Evolutionary conservation across 2,113 vertebrate species (phyloP).

Genomic region (Pyrgilauda ruficollis): DNA sequence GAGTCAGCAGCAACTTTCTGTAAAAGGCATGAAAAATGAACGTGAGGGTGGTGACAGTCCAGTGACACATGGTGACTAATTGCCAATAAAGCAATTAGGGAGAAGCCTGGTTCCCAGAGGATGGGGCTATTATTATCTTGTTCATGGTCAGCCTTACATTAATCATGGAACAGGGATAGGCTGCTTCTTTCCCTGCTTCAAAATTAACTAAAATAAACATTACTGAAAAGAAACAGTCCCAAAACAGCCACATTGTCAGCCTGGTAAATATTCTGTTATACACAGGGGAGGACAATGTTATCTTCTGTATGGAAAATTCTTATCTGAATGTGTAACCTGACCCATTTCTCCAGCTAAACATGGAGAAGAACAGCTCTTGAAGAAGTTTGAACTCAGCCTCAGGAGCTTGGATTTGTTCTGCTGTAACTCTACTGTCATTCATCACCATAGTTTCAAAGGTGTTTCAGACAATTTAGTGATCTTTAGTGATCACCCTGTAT

Average conservation of each 20-base stretch:
- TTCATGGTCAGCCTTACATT: constrained; percentile 20
- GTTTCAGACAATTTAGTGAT: background rate
- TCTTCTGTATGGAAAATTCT: background rate
- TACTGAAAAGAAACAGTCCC: constrained; percentile 45
- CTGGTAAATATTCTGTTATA: constrained; percentile 35
- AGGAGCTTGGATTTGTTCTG: background rate
- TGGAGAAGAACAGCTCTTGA: background rate
- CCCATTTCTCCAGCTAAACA: background rate
- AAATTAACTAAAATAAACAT: constrained; percentile 47
- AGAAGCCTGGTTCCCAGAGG: constrained; percentile 40
- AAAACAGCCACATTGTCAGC: constrained; percentile 23
- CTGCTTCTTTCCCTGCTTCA: background rate
- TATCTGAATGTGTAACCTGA: background rate
- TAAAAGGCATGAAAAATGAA: constrained; percentile 39
- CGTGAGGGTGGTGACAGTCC: background rate
- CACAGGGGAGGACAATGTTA: background rate
- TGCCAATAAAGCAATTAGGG: constrained; percentile 25
- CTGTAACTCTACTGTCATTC: background rate
- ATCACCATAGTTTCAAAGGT: background rate
- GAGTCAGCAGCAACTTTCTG: constrained; percentile 26
- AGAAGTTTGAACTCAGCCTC: background rate
- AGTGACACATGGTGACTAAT: constrained; percentile 42
- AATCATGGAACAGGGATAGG: background rate
- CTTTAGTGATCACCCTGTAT: background rate
- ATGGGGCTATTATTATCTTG: constrained; percentile 28